Conservation (phyloP, 2,797 vertebrate genomes). For the Poecilia gillii region DNA sequence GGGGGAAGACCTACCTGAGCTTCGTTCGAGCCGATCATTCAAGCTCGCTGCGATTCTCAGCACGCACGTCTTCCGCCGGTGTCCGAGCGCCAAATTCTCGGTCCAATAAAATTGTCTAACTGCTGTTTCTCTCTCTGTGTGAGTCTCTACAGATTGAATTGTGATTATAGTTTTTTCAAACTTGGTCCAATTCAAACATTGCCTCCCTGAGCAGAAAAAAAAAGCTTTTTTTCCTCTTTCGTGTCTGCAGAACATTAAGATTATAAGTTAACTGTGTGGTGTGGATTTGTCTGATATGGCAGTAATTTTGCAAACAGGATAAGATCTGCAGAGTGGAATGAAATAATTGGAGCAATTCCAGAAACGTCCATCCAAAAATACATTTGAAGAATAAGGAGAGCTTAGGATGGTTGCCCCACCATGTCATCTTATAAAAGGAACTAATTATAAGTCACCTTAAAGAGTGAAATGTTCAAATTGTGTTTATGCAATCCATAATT, state of each 20-base stretch:
- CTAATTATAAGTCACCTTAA: slow-evolving; percentile 30
- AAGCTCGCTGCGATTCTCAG: too few species aligned
- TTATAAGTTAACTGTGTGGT: slow-evolving; percentile 8
- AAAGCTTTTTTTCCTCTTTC: neutral
- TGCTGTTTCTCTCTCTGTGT: too few species aligned
- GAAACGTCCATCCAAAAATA: slow-evolving; percentile 35
- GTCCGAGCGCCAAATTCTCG: too few species aligned
- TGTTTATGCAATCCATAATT: slow-evolving; percentile 29
- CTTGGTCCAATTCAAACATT: neutral
- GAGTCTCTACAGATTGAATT: too few species aligned
- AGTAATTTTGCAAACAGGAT: slow-evolving; percentile 24
- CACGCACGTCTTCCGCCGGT: too few species aligned
- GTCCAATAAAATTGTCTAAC: too few species aligned
- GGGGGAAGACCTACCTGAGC: too few species aligned
- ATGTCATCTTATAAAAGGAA: slow-evolving; percentile 23
- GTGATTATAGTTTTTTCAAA: neutral
- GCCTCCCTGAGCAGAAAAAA: neutral
- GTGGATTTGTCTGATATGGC: slow-evolving; percentile 7
- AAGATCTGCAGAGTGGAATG: slow-evolving; percentile 25
- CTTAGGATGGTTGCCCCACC: slow-evolving; percentile 25
- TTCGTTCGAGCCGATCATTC: too few species aligned
- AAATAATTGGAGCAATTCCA: slow-evolving; percentile 41
- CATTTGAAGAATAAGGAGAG: slow-evolving; percentile 43
- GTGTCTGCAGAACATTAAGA: slow-evolving; percentile 6
- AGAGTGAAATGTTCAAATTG: slow-evolving; percentile 24